A percentile compares a stretch with the other conserved stretches of the same genome.
Evolutionary conservation across 2,797 vertebrate species (phyloP).

Genomic region (Platalea minor): DNA sequence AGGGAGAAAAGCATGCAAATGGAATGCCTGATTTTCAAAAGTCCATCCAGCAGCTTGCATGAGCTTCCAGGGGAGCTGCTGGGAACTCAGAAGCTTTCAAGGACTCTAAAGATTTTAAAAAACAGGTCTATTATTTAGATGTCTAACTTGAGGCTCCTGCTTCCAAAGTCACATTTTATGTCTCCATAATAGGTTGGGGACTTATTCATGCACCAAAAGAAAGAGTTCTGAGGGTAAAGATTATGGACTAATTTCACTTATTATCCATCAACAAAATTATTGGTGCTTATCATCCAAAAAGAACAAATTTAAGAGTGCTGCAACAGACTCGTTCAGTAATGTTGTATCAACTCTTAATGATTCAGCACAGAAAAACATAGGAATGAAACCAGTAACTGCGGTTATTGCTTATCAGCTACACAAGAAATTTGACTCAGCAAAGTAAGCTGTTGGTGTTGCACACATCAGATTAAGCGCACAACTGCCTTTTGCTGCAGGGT

Average conservation of each 20-base stretch:
- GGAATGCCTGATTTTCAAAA: conserved; percentile 39
- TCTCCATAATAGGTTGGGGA: conserved; percentile 18
- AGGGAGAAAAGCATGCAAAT: conserved; percentile 49
- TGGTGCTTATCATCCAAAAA: background rate
- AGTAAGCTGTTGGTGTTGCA: background rate
- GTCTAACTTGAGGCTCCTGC: conserved; percentile 42
- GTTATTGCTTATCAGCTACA: conserved; percentile 17
- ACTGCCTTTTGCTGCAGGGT: background rate
- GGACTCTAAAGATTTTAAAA: conserved; percentile 26
- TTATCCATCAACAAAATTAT: background rate
- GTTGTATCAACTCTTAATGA: background rate
- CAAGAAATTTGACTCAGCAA: conserved; percentile 30
- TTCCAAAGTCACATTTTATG: conserved; percentile 33
- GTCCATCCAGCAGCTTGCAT: conserved; percentile 5
- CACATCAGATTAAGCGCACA: conserved; percentile 6
- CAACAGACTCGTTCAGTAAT: background rate
- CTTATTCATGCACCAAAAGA: conserved; percentile 22
- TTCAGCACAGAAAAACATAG: background rate
- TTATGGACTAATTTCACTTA: background rate
- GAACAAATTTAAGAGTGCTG: background rate
- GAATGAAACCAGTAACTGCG: background rate
- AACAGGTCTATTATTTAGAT: conserved; percentile 52
- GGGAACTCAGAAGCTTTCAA: conserved; percentile 29
- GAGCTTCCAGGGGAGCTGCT: conserved; percentile 53
- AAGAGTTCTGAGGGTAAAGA: conserved; percentile 22